phyloP scores from a whole-genome alignment of 1,140 invertebrate species.

The Temnothorax nylanderi region DNA sequence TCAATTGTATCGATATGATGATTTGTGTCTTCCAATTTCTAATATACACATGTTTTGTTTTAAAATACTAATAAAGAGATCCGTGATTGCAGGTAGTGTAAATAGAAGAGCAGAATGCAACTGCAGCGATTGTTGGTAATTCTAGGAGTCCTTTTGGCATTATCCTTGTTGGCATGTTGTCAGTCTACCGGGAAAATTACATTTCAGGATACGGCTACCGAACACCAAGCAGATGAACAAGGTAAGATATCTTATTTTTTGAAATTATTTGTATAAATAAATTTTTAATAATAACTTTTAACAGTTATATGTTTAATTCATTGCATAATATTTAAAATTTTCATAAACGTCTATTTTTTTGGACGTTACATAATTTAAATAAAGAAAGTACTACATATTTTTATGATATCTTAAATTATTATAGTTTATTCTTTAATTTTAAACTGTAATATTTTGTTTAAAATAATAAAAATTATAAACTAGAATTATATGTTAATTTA shows the following conservation, averaged over 20 bases:
- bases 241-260: slow-evolving; percentile 74
- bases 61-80: slow-evolving; percentile 31
- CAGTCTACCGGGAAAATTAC: slow-evolving; percentile 74
- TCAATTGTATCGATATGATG: background rate
- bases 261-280: background rate
- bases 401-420: background rate
- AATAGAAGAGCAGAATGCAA: slow-evolving; percentile 76
- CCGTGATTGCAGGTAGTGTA: slow-evolving; percentile 55
- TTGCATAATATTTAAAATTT: background rate
- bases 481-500: background rate
- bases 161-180: slow-evolving; percentile 64
- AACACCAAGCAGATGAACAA: slow-evolving; percentile 68
- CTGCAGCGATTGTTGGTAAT: slow-evolving; percentile 76
- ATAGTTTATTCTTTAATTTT: background rate
- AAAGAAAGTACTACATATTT: background rate
- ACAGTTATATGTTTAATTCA: background rate
- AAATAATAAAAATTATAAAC: background rate
- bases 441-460: slow-evolving; percentile 3
- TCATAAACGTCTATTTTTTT: background rate
- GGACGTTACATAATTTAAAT: background rate
- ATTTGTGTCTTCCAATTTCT: background rate
- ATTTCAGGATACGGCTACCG: slow-evolving; percentile 75
- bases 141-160: slow-evolving; percentile 73
- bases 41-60: background rate
- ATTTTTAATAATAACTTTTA: background rate